Base-by-base conservation (phyloP, 2,888 invertebrate species). In the Plagodis pulveraria region DNA sequence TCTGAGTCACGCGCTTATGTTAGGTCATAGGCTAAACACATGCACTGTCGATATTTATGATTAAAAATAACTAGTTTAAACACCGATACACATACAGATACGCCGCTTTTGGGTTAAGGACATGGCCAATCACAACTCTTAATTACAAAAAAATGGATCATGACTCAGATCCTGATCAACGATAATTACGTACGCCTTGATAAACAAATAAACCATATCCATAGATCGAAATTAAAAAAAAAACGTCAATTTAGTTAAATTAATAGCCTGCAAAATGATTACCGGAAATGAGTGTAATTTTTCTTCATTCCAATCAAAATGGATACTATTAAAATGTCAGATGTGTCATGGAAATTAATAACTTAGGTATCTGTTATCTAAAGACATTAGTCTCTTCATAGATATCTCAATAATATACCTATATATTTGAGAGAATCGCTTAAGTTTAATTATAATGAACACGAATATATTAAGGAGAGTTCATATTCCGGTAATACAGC, bases 21-120 rank as follows among this genome's bases (percentile, higher is more conserved):
- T 65, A 67, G 65, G 67, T 65, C 65, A 67, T 62, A 65, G 65
- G 59, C 63, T 65, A 62, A 58, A 63, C 62, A 58, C 52, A 49
- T 48, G 40, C 51, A 45, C 45, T 41, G 42, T 47, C 32, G 48
- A 51, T 59, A 59, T 53, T 53, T 12, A 50, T 60, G 63, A 65
- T 63, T 65, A 66, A 60, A 58, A 53, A 45, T 41, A 62, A 67
- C 51, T 33, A 40, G 38, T 32, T 47, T 52, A 48, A 22, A 35
- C 22, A 44, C 34, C 45, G 34, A 52, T 53, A 46, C 48, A 42
- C 32, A 45, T 41, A 44, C 4, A 22, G 7, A 8, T 35, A 53
- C 6, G 12, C 10, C 43, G 40, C 10, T 56, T 60, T 56, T 61
- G 6, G 56, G 56, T 61, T 56, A 61, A 61, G 60, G 60, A 61